A percentile compares a stretch with the other conserved stretches of the same genome.
phyloP scores from a whole-genome alignment of 1,140 invertebrate genomes.

The Pachyrhynchus sulphureomaculatus region DNA sequence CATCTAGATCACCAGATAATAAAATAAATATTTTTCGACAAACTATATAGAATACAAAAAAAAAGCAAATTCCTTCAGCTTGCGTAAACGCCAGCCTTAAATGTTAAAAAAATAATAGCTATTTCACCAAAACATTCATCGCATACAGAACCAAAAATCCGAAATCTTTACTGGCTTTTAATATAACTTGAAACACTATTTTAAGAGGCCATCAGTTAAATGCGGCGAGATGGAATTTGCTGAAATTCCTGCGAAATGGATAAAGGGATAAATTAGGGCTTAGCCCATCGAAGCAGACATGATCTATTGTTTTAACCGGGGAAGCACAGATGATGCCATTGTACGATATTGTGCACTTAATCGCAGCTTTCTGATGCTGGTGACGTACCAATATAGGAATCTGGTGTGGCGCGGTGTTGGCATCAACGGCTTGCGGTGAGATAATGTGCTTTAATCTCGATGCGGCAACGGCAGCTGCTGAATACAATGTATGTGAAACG shows the following conservation, averaged over 20 bases:
- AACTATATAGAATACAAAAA: too few relatives aligned
- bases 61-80: too few relatives aligned
- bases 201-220: conserved; percentile 2
- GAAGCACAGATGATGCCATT: conserved; percentile 14
- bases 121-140: too few relatives aligned
- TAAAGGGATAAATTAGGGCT: conserved; percentile 9
- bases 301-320: conserved; percentile 18
- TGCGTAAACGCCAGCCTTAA: too few relatives aligned
- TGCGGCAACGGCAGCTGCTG: too few relatives aligned
- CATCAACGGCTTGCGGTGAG: neutral
- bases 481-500: too few relatives aligned
- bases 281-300: conserved; percentile 5
- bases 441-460: conserved; percentile 9
- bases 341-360: conserved; percentile 20
- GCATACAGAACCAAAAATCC: too few relatives aligned
- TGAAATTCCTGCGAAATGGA: neutral
- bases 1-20: too few relatives aligned
- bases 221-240: neutral
- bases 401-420: neutral
- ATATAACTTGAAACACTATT: too few relatives aligned
- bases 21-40: too few relatives aligned
- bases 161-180: too few relatives aligned
- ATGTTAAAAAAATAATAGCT: too few relatives aligned
- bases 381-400: conserved; percentile 6
- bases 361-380: conserved; percentile 11